Percentiles rank a stretch among this genome's conserved stretches.
Evolutionary conservation across 2,888 invertebrate species (phyloP).

Genomic region (Lordiphosa fenestrarum): DNA sequence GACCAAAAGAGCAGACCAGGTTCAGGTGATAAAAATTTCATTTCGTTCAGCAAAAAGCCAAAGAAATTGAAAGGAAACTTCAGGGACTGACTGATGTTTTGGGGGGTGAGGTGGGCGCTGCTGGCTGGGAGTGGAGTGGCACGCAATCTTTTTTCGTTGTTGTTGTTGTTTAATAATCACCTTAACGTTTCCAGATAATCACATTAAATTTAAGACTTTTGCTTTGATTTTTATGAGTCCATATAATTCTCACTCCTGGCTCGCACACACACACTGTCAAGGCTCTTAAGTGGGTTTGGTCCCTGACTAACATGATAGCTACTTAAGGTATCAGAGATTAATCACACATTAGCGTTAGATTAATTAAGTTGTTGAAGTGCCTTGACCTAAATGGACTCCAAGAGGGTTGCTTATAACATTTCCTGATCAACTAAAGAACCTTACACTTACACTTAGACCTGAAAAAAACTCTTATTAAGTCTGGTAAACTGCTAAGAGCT

Average conservation of each 20-base stretch:
- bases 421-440: too few relatives aligned
- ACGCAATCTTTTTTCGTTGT: conserved; percentile 31
- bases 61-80: conserved; percentile 12
- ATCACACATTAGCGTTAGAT: conserved; percentile 42
- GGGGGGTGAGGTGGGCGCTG: background rate
- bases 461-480: too few relatives aligned
- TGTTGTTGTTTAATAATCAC: conserved; percentile 58
- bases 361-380: conserved; percentile 40
- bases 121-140: conserved; percentile 21
- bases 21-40: conserved; percentile 69
- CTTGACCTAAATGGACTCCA: conserved; percentile 44
- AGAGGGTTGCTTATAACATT: background rate
- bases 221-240: conserved; percentile 59
- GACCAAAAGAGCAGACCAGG: conserved; percentile 8
- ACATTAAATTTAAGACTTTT: conserved; percentile 59
- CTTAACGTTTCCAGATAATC: conserved; percentile 68
- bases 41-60: conserved; percentile 59
- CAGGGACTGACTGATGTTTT: conserved; percentile 19
- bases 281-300: conserved; percentile 8
- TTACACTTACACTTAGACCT: too few relatives aligned
- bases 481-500: too few relatives aligned
- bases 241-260: conserved; percentile 34
- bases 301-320: conserved; percentile 13
- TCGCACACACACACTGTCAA: conserved; percentile 10
- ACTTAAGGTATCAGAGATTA: conserved; percentile 46